Base-by-base conservation (phyloP, 2,113 vertebrate species). In the Carlito syrichta region DNA sequence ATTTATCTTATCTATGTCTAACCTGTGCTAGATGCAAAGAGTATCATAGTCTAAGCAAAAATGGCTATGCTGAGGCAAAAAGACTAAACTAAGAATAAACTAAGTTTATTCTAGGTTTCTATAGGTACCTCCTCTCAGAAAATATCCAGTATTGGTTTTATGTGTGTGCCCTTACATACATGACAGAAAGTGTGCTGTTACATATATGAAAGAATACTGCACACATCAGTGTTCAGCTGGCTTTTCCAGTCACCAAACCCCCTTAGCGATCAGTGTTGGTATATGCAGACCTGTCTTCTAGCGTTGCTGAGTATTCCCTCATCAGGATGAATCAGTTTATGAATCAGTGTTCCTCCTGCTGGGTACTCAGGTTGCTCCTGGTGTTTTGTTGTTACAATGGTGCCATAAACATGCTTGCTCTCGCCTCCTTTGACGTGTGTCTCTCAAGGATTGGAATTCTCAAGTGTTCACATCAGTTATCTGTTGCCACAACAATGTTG, bases 391-490 rank as follows among this genome's bases (percentile, higher is more conserved):
- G 12, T 48, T 14, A 8, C 40, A 6, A 0, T 2, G 30, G 17
- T 0, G 2, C 23, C 4, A 27, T 0, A 35, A 71, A 12, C n/a
- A 16, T 1, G n/a, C n/a, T 38, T 14, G 25, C 40, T 30, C 35
- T 54, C 9, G 25, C 8, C 25, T 69, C 17, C 40, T 30, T 25
- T 6, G 76, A 40, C 3, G 40, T 54, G 14, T 38, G 22, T 68
- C 54, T 83, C 66, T 86, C 68, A 40, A 45, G 62, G 17, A 81
- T 23, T 20, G 13, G 52, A 58, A 38, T 9, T 45, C 11, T 38
- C 27, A 6, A 23, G 13, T 13, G 35, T 35, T 45, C 38, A 66
- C n/a, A 76, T 90, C 56, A n/a, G 50, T 85, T 32, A 60, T 35
- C 79, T n/a, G 4, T 63, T 17, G 66, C 54, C 27, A 30, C 25